Conservation (phyloP, 2,113 vertebrate species). For the Cyprinodon brontotheroides region DNA sequence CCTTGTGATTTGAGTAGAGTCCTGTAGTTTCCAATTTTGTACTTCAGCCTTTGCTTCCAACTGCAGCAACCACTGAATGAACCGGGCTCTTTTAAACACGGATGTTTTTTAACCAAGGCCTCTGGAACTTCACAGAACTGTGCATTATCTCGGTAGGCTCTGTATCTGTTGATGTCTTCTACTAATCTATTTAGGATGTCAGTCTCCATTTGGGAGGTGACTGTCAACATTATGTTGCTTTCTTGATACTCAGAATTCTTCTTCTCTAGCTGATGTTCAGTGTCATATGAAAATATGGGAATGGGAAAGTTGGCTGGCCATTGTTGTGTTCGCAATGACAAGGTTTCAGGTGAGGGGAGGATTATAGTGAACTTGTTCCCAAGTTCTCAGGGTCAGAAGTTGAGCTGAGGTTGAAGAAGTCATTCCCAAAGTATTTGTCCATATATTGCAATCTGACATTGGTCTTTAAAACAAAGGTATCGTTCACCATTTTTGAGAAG, state of each 20-base stretch:
- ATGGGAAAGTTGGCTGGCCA: constrained; percentile 13
- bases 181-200: no score
- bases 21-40: no score
- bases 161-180: no score
- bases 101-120: no score
- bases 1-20: no score
- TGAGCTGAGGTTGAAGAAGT: neutral
- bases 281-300: constrained; percentile 25
- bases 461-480: constrained; percentile 25
- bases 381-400: constrained; percentile 30
- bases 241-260: constrained; percentile 14
- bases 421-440: constrained; percentile 43
- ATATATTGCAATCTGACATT: constrained; percentile 38
- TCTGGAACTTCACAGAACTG: no score
- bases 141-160: no score
- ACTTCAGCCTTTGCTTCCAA: no score
- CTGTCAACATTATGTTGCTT: constrained; percentile 25
- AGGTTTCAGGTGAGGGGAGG: constrained; percentile 28
- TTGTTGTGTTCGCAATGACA: constrained; percentile 20
- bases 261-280: constrained; percentile 12
- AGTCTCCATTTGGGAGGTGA: constrained; percentile 11
- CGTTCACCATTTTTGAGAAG: constrained; percentile 28
- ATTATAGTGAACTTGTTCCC: constrained; percentile 25
- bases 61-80: no score
- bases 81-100: no score